Conservation (phyloP, 92 coral and sea anemone species). For the Diadumene lineata region DNA sequence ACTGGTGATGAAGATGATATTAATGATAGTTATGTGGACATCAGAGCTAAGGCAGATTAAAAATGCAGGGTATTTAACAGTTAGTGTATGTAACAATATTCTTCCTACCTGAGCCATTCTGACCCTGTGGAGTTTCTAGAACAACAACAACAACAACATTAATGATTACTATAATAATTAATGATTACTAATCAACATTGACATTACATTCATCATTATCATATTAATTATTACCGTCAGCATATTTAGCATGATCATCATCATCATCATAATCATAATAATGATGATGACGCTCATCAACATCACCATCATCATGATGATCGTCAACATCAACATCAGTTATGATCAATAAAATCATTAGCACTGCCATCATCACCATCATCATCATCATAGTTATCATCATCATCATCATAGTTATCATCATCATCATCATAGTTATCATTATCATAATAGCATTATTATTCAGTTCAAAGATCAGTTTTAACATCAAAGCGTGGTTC, state of each 20-base stretch:
- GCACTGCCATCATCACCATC: background rate
- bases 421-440: background rate
- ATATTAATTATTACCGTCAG: background rate
- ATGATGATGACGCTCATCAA: background rate
- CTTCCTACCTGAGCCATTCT: too few species aligned
- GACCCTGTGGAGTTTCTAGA: too few species aligned
- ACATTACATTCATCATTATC: background rate
- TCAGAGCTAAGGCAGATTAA: too few species aligned
- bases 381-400: background rate
- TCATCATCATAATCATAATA: background rate
- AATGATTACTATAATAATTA: too few species aligned
- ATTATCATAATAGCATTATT: background rate
- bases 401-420: background rate
- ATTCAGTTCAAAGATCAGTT: background rate
- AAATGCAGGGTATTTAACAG: too few species aligned
- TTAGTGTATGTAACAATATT: too few species aligned
- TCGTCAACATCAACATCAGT: background rate
- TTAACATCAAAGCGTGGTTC: too few species aligned
- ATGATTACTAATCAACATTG: background rate
- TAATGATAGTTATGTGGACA: too few species aligned
- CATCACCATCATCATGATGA: background rate
- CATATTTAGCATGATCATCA: background rate
- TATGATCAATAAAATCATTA: background rate
- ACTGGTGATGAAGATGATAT: too few species aligned
- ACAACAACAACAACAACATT: too few species aligned